Percentiles rank a stretch among this genome's conserved stretches.
phyloP scores from a whole-genome alignment of 2,113 vertebrate genomes.

The Pseudorectes ferrugineus region DNA sequence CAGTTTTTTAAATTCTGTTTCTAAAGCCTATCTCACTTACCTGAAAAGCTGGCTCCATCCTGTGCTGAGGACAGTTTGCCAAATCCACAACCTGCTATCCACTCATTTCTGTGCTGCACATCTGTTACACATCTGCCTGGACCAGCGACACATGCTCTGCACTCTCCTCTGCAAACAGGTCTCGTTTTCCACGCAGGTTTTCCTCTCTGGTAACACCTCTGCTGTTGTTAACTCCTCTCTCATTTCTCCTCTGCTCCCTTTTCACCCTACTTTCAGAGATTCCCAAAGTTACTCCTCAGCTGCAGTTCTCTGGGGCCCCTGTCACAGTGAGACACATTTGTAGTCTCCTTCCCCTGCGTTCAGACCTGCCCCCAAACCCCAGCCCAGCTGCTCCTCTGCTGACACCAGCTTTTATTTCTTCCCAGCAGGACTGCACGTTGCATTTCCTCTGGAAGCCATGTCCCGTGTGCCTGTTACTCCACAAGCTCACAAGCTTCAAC shows the following conservation, averaged over 20 bases:
- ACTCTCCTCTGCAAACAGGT: background rate
- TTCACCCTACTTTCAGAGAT: background rate
- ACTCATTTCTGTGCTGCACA: background rate
- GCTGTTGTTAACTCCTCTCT: background rate
- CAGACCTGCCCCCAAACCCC: background rate
- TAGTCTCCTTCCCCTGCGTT: background rate
- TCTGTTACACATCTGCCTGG: background rate
- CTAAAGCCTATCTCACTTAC: background rate
- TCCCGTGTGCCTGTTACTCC: background rate
- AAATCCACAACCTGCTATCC: background rate
- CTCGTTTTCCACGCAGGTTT: fast-evolving
- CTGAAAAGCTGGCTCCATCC: background rate
- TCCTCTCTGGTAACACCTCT: background rate
- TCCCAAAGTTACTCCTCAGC: background rate
- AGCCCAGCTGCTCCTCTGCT: background rate
- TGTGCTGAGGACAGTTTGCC: background rate
- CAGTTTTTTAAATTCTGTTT: background rate
- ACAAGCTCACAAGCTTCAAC: background rate
- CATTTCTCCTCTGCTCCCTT: background rate
- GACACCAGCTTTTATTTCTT: background rate
- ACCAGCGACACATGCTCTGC: fast-evolving
- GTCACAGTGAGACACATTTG: background rate
- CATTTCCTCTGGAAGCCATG: background rate
- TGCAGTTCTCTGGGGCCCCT: background rate
- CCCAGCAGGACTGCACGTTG: background rate